Evolutionary conservation across 2,797 vertebrate genomes (phyloP).

Genomic region (Kryptopterus vitreolus): DNA sequence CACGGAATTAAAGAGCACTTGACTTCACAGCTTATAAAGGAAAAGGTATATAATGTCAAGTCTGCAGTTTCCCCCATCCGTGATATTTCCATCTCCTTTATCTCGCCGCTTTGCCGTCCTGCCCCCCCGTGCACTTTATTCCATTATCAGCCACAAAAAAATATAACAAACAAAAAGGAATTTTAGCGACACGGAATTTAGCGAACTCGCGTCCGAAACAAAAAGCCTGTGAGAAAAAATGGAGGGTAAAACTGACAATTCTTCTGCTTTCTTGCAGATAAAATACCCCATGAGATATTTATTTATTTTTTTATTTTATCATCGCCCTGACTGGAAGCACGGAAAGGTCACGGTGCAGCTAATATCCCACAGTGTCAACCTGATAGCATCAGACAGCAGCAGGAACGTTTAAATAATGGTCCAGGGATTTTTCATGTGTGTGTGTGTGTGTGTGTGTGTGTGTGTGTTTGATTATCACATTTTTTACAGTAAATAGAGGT

Average conservation of each 20-base stretch:
- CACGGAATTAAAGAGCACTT: neutral
- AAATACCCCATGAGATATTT: neutral
- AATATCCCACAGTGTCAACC: neutral
- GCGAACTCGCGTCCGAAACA: neutral
- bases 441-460: neutral
- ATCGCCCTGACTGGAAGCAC: neutral
- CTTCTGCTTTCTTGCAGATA: neutral
- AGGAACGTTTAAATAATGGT: neutral
- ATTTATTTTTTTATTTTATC: too few relatives aligned
- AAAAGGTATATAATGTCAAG: neutral
- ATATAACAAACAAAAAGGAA: neutral
- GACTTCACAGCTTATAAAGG: neutral
- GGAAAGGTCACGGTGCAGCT: conserved; percentile 6
- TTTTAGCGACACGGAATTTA: too few relatives aligned
- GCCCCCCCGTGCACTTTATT: too few relatives aligned
- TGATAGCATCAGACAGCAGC: conserved; percentile 15
- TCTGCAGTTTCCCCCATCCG: too few relatives aligned
- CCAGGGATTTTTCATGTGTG: neutral
- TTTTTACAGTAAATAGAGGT: conserved; percentile 15
- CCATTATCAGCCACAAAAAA: too few relatives aligned
- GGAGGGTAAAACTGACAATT: neutral
- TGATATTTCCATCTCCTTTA: neutral
- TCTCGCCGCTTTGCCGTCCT: neutral
- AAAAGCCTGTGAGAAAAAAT: conserved; percentile 1
- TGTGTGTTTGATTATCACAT: neutral